Base-by-base conservation (phyloP, 2,113 vertebrate species). In the Carassius auratus region DNA sequence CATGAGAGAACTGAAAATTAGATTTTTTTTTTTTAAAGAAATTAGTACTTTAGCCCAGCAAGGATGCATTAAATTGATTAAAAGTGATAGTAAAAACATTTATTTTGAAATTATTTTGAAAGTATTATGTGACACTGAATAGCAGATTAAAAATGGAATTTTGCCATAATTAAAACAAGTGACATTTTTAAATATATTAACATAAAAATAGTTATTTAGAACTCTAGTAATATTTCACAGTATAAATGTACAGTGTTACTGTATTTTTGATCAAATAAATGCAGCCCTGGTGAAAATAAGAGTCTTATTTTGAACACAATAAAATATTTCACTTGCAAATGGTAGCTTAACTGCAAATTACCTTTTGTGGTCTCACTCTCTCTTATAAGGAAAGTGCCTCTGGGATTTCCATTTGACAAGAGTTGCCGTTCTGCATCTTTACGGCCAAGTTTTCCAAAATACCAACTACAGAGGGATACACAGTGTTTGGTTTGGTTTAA, bases 331-430 rank as follows among this genome's bases (percentile, higher is more conserved):
- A 52, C 42, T 48, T 9, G 7, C 6, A 0, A 76, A 76, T 50
- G 45, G 73, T 17, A 50, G 4, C 21, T 21, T 45, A 23, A 48
- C 38, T 55, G 61, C 57, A 33, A 42, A 86, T 86, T 95, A 99
- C 98, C 98, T 99, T 99, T 99, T 95, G 98, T 99, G 93, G 98
- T 99, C 96, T 99, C 98, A 1, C 98, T 99, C 92, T 99, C 98
- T 42, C 98, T 97, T 92, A 99, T 99, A 91, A 99, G 96, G 95
- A 98, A 99, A 91, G 98, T 99, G 93, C 98, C 98, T 95, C 97
- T 95, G 86, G 97, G 97, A 87, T 99, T 99, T 94, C 97, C 97
- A 91, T 96, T 98, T 26, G 97, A 99, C 89, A 99, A 93, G 81
- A 99, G 96, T 91, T 99, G 97, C 92, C 98, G 96, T 93, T 99